Evolutionary conservation across 2,113 vertebrate species (phyloP), one percentile per base, ranked within the genome.

Genomic region (Sciurus niger): DNA sequence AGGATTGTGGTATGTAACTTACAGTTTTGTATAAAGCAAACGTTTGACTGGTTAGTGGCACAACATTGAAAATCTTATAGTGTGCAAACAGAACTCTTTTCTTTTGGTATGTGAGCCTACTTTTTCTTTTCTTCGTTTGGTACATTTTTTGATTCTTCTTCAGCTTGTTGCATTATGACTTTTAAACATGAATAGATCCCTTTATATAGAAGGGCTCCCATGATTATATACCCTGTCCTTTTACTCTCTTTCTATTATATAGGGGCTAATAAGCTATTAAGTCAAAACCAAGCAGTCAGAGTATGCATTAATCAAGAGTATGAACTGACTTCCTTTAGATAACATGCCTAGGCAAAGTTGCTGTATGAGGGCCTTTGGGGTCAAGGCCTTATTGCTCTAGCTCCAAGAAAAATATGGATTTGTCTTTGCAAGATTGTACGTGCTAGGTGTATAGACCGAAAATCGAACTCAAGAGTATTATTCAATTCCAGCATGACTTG

Each of bases 11-110:
- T n/a, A 83, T n/a, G 48, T 76, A 30, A 55, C 48, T 94, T 78
- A 74, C 12, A 89, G 5, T 53, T 84, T 94, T 94, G 43, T 67
- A 65, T 68, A 90, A 93, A 93, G 28, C 7, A 79, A 80, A 85
- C 55, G 3, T 55, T 89, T n/a, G 17, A 18, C 48, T 82, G 55
- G 20, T 67, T 96, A 88, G 73, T 74, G 73, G 30, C 28, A 90
- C 18, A 85, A 94, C 34, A 92, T 0, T 67, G 17, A 76, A 92
- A 63, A 5, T 32, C 95, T 88, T 32, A 13, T 7, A 93, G 14
- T 25, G 8, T 91, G 7, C 34, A 85, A 83, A 84, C 14, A 91
- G 30, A 94, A 58, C 8, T 34, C 32, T 72, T 28, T 91, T 30
- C 3, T 58, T 72, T 72, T 48, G 7, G 10, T 86, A 53, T n/a